phyloP scores from a whole-genome alignment of 2,797 vertebrate genomes.

The Aldrovandia affinis region DNA sequence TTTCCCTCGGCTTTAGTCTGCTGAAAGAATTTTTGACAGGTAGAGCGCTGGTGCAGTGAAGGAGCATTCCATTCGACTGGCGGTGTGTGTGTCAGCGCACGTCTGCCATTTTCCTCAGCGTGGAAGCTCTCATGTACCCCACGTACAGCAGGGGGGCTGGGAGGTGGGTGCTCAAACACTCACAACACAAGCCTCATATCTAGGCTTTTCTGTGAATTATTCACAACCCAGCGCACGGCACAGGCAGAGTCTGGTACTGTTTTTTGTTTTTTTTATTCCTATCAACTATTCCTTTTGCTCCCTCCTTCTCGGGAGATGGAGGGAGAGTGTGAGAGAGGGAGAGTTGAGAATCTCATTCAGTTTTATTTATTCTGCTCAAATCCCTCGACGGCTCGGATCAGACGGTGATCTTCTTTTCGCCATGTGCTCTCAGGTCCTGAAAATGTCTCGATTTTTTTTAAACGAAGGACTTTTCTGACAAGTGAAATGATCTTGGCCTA shows the following conservation, averaged over 20 bases:
- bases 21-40: slow-evolving; percentile 20
- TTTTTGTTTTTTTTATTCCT: slow-evolving; percentile 31
- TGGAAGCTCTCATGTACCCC: slow-evolving; percentile 41
- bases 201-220: slow-evolving; percentile 33
- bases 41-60: background rate
- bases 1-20: slow-evolving; percentile 6
- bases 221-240: slow-evolving; percentile 20
- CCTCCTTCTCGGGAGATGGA: background rate
- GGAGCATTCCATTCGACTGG: background rate
- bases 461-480: slow-evolving; percentile 20
- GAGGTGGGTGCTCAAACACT: slow-evolving; percentile 16
- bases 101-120: slow-evolving; percentile 56
- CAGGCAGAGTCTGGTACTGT: background rate
- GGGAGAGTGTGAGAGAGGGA: background rate
- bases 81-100: slow-evolving; percentile 46
- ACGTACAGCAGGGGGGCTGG: slow-evolving; percentile 23
- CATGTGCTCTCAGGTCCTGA: slow-evolving; percentile 15
- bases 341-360: slow-evolving; percentile 42
- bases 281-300: slow-evolving; percentile 42
- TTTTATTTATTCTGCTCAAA: slow-evolving; percentile 42
- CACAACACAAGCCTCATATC: slow-evolving; percentile 25
- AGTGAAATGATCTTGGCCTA: slow-evolving; percentile 8
- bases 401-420: slow-evolving; percentile 33
- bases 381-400: slow-evolving; percentile 36
- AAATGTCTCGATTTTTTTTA: slow-evolving; percentile 26